Evolutionary conservation across 2,113 vertebrate species (phyloP), one percentile per base, ranked within the genome.

Genomic region (Alectura lathami): DNA sequence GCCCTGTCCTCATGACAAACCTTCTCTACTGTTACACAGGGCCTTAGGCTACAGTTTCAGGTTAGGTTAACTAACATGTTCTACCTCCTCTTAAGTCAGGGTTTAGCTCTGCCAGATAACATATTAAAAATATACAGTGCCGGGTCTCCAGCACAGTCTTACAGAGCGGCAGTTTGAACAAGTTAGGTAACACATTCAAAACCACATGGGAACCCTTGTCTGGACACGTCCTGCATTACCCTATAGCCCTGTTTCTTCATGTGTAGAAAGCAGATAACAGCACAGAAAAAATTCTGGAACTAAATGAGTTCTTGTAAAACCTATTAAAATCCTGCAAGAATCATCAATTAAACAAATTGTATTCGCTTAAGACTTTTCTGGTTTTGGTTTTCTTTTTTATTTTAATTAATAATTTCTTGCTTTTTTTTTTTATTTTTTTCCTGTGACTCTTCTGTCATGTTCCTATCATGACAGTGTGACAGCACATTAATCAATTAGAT

Each of bases 1-100:
- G n/a, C 87, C 95, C 89, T 96, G 81, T 95, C 68, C 84, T 85
- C 66, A 74, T 76, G 95, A 91, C 95, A 96, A 94, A 93, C 67
- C 68, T 89, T 89, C 91, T 51, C 72, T 93, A 56, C 93, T 91
- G 54, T 51, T 96, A 27, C 63, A 43, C 6, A 2, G 76, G 68
- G 85, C 95, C 91, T 89, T 92, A 93, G 94, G 93, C 89, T 96
- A 86, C 51, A 47, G 64, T 88, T 94, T 95, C 69, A 80, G 59
- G 62, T 74, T 88, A 43, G 63, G 43, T 88, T 89, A 93, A 77
- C 82, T 93, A 81, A 86, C 56, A 48, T 74, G 93, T 43, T 86
- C 67, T 81, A 74, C 64, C 76, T 89, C 17, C 21, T 94, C 68
- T 81, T 88, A 74, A 59, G 82, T 87, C 94, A 83, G 89, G 73